phyloP scores from a whole-genome alignment of 2,113 vertebrate species.

The Xiphias gladius region DNA sequence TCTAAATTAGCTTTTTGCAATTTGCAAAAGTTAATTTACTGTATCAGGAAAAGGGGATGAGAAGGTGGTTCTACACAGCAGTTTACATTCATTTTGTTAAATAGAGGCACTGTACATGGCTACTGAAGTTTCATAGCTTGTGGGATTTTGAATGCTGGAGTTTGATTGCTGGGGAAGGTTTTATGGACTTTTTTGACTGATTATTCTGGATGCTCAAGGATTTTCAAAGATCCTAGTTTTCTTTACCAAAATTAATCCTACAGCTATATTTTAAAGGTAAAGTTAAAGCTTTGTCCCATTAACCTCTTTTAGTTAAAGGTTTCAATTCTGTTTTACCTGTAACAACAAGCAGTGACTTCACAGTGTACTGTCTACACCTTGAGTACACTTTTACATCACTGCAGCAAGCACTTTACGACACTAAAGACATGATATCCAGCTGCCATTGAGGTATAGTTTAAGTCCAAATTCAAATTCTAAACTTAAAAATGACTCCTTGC shows the following conservation, averaged over 20 bases:
- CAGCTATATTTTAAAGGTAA: neutral
- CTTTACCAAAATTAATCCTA: neutral
- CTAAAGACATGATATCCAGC: neutral
- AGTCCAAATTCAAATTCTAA: neutral
- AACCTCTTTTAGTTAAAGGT: too few relatives aligned
- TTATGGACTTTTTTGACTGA: neutral
- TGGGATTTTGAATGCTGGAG: neutral
- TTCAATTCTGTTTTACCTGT: too few relatives aligned
- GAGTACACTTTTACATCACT: neutral
- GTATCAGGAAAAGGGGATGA: conserved; percentile 61
- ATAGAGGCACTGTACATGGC: neutral
- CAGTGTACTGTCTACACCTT: too few relatives aligned
- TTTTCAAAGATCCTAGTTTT: neutral
- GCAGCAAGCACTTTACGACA: neutral
- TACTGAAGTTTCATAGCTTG: neutral
- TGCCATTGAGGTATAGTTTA: neutral
- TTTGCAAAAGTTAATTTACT: conserved; percentile 68
- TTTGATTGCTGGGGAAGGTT: neutral
- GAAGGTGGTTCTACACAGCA: conserved; percentile 41
- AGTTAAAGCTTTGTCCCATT: neutral
- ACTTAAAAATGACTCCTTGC: too few relatives aligned
- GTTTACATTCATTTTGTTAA: conserved; percentile 50
- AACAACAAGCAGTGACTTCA: too few relatives aligned
- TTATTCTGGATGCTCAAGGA: neutral
- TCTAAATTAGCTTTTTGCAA: conserved; percentile 71